Evolutionary conservation across 2,113 vertebrate genomes (phyloP).

Genomic region (Suncus etruscus): DNA sequence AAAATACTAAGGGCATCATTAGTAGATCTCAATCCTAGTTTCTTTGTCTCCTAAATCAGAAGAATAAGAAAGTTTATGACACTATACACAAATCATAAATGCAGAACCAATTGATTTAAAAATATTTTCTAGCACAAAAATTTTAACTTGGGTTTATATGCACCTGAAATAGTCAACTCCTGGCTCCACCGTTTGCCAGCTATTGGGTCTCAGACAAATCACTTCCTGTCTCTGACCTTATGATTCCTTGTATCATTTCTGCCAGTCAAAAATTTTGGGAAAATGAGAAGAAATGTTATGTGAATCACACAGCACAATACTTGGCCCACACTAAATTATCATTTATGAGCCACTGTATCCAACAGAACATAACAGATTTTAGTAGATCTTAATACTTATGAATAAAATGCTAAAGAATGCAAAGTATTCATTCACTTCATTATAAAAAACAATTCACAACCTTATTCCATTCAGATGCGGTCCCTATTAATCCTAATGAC

Average conservation of each 20-base stretch:
- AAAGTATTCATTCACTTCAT: conserved; percentile 64
- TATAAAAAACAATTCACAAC: conserved; percentile 64
- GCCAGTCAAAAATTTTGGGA: not conserved
- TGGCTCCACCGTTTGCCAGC: not conserved
- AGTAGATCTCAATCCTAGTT: not conserved
- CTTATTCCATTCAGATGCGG: conserved; percentile 51
- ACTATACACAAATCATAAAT: conserved; percentile 6
- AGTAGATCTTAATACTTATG: conserved; percentile 50
- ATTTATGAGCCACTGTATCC: conserved; percentile 46
- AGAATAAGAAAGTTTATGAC: conserved; percentile 21
- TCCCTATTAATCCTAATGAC: conserved; percentile 28
- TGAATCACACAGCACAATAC: not conserved
- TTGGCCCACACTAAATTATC: not conserved
- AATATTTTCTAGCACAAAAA: conserved; percentile 9
- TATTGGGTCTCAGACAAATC: not conserved
- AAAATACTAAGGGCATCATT: not conserved
- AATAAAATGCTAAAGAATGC: conserved; percentile 57
- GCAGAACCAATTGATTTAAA: conserved; percentile 37
- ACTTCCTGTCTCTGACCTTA: conserved; percentile 39
- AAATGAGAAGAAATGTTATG: conserved; percentile 26
- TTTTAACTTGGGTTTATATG: conserved; percentile 28
- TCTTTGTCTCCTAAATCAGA: not conserved
- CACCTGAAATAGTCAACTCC: conserved; percentile 39
- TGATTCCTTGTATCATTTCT: not conserved
- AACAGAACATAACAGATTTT: conserved; percentile 51